Evolutionary conservation across 1,140 invertebrate species (phyloP).

Genomic region (Episyrphus balteatus): DNA sequence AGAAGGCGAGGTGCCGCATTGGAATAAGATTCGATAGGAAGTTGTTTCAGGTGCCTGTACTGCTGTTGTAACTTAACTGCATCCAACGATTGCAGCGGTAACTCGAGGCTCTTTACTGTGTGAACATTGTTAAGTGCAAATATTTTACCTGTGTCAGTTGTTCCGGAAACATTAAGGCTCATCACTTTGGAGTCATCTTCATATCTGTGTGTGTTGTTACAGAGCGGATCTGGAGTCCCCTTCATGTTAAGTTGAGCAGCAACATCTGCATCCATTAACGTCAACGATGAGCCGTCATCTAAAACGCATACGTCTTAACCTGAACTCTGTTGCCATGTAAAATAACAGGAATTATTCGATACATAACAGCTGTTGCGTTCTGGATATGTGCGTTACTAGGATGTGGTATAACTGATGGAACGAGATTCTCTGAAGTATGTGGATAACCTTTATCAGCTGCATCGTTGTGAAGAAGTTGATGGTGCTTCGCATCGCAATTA

Average conservation of each 20-base stretch:
- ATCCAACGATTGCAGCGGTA: too few relatives aligned
- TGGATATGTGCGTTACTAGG: too few relatives aligned
- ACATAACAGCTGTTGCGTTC: not conserved
- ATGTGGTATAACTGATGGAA: too few relatives aligned
- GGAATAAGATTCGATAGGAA: not conserved
- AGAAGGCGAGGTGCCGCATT: not conserved
- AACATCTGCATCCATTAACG: conserved; percentile 1
- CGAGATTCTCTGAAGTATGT: too few relatives aligned
- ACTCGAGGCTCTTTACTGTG: too few relatives aligned
- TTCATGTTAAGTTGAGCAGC: not conserved
- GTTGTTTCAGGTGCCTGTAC: not conserved
- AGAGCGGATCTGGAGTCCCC: not conserved
- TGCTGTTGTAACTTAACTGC: too few relatives aligned
- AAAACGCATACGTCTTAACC: conserved; percentile 1
- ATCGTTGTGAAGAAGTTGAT: too few relatives aligned
- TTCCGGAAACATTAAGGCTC: not conserved
- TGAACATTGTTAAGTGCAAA: too few relatives aligned
- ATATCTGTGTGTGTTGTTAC: not conserved
- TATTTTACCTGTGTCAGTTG: too few relatives aligned
- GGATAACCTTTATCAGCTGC: too few relatives aligned
- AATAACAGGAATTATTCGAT: conserved; percentile 3
- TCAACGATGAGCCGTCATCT: conserved; percentile 4
- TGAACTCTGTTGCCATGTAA: conserved; percentile 1
- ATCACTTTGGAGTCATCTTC: not conserved
- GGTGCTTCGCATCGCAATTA: too few relatives aligned